Base-by-base conservation (phyloP, 2,888 invertebrate species). In the Sminthurinus aureus region DNA sequence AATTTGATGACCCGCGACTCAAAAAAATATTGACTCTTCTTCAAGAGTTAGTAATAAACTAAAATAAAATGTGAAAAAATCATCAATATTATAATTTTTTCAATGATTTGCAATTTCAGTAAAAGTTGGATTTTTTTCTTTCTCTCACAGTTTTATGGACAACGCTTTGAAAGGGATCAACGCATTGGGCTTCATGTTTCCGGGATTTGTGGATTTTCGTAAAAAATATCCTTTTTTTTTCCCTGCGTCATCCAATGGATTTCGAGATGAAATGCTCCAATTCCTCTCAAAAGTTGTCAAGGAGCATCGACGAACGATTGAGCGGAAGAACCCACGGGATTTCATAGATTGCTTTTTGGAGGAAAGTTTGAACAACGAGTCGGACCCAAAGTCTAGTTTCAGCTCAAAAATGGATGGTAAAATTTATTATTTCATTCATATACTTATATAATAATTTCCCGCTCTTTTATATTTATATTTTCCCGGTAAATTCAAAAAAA, bases 291-390 rank as follows among this genome's bases (percentile, higher is more conserved):
- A 51, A 69, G 38, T 52, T 3, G 52, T 80, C 11, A 8, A 50
- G 6, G 81, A 81, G 58, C 81, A 81, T 22, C 52, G 74, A 18
- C 26, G 24, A 20, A 81, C 81, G 58, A 52, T 81, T 18, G 26
- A 81, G 26, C 2, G 22, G 8, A 74, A 66, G 20, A 58, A 58
- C 52, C 81, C 81, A 18, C 51, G 81, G 75, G 81, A 81, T 22
- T 81, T 81, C 26, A 81, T 81, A 58, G 81, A 81, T 20, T n/a
- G 64, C 6, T 81, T 58, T n/a, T 24, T 81, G 64, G 64, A 74
- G 58, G 74, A 74, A 52, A 2, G 8, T 20, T 2, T 20, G 13
- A 74, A 52, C 13, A 58, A 8, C 15, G 20, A 51, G 15, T 18
- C 9, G 22, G 79, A 71, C 11, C 50, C 69, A 0, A 1, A 26